Evolutionary conservation across 2,888 invertebrate species (phyloP).

Genomic region (Parelbella ahira): DNA sequence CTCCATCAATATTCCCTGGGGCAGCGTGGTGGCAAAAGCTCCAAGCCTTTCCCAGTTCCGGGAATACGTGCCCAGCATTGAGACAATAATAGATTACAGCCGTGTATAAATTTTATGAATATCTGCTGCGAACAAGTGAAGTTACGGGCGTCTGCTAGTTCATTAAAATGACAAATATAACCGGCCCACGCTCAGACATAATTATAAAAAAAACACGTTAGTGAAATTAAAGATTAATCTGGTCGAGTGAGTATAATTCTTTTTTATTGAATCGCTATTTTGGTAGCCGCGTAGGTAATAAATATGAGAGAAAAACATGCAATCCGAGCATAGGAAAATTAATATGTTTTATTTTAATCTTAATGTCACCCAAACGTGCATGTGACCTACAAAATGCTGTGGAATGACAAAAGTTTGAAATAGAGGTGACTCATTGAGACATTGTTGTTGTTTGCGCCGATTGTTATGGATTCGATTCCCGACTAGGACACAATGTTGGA

Average conservation of each 20-base stretch:
- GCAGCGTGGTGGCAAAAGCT: too few relatives aligned
- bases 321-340: conserved; percentile 6
- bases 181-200: conserved; percentile 15
- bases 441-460: too few relatives aligned
- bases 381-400: background rate
- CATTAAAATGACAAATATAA: conserved; percentile 24
- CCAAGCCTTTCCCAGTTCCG: too few relatives aligned
- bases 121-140: conserved; percentile 1
- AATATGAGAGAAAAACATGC: conserved; percentile 18
- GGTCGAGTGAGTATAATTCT: conserved; percentile 18
- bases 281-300: conserved; percentile 20
- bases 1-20: too few relatives aligned
- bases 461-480: too few relatives aligned
- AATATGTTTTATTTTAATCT: conserved; percentile 8
- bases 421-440: too few relatives aligned
- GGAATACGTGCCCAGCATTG: too few relatives aligned
- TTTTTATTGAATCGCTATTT: conserved; percentile 25
- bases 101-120: too few relatives aligned
- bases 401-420: too few relatives aligned
- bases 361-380: background rate
- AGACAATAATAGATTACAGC: too few relatives aligned
- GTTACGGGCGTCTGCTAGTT: conserved; percentile 9
- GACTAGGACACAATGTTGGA: too few relatives aligned
- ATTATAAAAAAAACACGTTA: conserved; percentile 25
- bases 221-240: conserved; percentile 26